Evolutionary conservation across 2,888 invertebrate genomes (phyloP), one percentile per base, ranked within the genome.

Genomic region (Gastrophysa polygoni): DNA sequence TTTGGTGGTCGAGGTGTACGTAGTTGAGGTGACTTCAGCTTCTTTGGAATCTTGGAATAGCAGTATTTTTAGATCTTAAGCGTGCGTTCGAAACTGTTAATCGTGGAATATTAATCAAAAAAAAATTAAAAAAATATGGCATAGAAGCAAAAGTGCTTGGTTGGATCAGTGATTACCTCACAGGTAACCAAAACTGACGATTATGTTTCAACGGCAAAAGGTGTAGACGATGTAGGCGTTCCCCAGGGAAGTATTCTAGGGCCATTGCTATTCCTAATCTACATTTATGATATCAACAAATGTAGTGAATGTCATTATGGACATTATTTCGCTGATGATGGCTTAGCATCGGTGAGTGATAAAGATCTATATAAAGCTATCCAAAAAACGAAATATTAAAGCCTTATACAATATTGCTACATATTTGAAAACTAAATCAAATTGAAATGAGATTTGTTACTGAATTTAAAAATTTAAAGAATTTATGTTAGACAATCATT

Each of bases 1-100:
- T 55, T 64, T 66, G 18, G 61, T 61, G 14, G 63, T 64, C 8
- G 59, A 56, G 5, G 62, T 68, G 29, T 54, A 49, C n/a, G 43
- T 20, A 56, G 57, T 64, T n/a, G 66, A 66, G 6, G 69, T 51
- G 47, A 47, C 52, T 43, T 56, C 59, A 10, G 51, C 52, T 43
- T 54, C 43, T n/a, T 21, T 28, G 6, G 43, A 54, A 44, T 38
- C 54, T 52, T n/a, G n/a, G n/a, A n/a, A n/a, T n/a, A n/a, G n/a
- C n/a, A n/a, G n/a, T n/a, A n/a, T n/a, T n/a, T n/a, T n/a, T n/a
- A n/a, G n/a, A n/a, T n/a, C n/a, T n/a, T n/a, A n/a, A n/a, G n/a
- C n/a, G n/a, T n/a, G n/a, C n/a, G n/a, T n/a, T n/a, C n/a, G n/a
- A n/a, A n/a, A n/a, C n/a, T n/a, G n/a, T n/a, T n/a, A n/a, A n/a